These are phyloP conservation scores for Zosterops lateralis DNA, from an alignment of 2,113 vertebrate genomes.

Conservation along the genomic window DNA sequence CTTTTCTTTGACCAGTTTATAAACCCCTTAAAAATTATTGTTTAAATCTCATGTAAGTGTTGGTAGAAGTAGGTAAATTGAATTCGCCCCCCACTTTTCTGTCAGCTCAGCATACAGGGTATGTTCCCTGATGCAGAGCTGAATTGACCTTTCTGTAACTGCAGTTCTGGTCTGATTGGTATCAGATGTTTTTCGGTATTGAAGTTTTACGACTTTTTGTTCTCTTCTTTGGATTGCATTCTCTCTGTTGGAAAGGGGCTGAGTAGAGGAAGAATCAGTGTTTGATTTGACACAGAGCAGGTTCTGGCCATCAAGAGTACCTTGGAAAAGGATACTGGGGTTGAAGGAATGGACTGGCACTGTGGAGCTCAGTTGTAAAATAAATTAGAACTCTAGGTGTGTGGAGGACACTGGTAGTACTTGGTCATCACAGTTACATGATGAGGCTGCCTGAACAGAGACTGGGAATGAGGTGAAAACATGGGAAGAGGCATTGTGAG, in stretches of 20 bases:
- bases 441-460: neutral
- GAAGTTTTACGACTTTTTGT: neutral
- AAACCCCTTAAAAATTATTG: neutral
- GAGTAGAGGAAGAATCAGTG: neutral
- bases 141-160: neutral
- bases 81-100: neutral
- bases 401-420: neutral
- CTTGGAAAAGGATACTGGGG: neutral
- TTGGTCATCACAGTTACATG: neutral
- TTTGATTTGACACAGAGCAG: neutral
- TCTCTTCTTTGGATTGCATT: neutral
- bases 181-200: neutral
- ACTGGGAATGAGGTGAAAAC: neutral
- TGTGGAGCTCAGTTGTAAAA: neutral
- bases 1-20: neutral
- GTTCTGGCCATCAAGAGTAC: neutral
- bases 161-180: neutral
- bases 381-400: neutral
- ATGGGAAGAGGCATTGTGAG: neutral
- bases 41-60: neutral
- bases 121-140: neutral
- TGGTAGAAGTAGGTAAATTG: neutral
- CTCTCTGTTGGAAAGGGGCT: neutral
- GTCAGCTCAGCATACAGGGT: neutral
- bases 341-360: neutral